Evolutionary conservation across 2,113 vertebrate species (phyloP).

Genomic region (Hippoglossus stenolepis): DNA sequence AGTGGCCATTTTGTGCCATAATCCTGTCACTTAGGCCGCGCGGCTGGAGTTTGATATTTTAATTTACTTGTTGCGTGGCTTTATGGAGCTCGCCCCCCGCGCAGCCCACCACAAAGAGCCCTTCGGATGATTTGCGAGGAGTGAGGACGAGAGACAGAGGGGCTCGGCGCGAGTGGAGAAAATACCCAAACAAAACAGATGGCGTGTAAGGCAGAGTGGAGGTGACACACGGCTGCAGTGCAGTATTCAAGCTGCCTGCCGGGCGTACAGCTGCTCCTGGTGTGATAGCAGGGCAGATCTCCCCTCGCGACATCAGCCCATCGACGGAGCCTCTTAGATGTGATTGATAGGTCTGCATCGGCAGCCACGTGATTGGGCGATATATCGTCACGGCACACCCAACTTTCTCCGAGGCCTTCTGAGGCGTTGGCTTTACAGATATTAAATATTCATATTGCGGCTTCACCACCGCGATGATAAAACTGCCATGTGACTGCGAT

Average conservation of each 20-base stretch:
- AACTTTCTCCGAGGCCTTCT: slow-evolving; percentile 11
- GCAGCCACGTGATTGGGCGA: neutral
- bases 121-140: slow-evolving; percentile 15
- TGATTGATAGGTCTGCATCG: slow-evolving; percentile 12
- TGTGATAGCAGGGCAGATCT: slow-evolving; percentile 35
- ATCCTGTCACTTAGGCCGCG: slow-evolving; percentile 69
- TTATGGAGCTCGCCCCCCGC: slow-evolving; percentile 31
- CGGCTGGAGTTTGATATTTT: slow-evolving; percentile 74
- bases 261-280: slow-evolving; percentile 47
- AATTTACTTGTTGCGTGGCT: slow-evolving; percentile 63
- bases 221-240: slow-evolving; percentile 51
- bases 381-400: neutral
- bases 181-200: slow-evolving; percentile 33
- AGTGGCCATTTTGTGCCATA: slow-evolving; percentile 65
- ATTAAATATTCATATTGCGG: slow-evolving; percentile 69
- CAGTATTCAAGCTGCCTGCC: slow-evolving; percentile 10
- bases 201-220: slow-evolving; percentile 11
- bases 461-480: slow-evolving; percentile 54
- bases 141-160: neutral
- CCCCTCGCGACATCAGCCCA: slow-evolving; percentile 7
- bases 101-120: slow-evolving; percentile 42
- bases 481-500: slow-evolving; percentile 49
- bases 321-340: neutral
- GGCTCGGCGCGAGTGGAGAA: slow-evolving; percentile 3
- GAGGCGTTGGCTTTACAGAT: slow-evolving; percentile 43